Conservation (phyloP, 2,888 invertebrate species). For the Zeuzera pyrina region DNA sequence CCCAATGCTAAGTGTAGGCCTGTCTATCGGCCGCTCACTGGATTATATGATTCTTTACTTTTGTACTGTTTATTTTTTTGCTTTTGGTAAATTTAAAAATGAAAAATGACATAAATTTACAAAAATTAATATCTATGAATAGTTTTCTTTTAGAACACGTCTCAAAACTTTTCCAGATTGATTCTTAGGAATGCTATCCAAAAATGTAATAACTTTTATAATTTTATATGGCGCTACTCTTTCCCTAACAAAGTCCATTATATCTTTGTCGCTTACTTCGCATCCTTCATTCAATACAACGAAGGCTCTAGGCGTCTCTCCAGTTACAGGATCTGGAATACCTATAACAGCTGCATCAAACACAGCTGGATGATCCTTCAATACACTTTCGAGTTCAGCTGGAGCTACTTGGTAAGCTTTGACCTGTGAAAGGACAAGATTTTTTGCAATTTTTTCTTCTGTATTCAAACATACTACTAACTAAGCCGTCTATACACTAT, state of each 20-base stretch:
- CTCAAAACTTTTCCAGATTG: constrained; percentile 85
- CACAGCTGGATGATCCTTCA: constrained; percentile 81
- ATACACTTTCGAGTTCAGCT: constrained; percentile 85
- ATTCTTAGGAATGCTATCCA: constrained; percentile 82
- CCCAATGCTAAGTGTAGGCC: too few species aligned
- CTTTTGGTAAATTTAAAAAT: too few species aligned
- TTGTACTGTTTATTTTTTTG: too few species aligned
- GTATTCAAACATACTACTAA: too few species aligned
- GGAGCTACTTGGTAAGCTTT: constrained; percentile 87
- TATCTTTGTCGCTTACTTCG: constrained; percentile 62
- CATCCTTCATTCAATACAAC: constrained; percentile 70
- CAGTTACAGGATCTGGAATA: constrained; percentile 76
- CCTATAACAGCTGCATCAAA: constrained; percentile 89
- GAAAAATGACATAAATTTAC: too few species aligned
- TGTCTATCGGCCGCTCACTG: too few species aligned
- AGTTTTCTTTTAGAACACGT: constrained; percentile 57
- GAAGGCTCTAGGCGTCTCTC: constrained; percentile 85
- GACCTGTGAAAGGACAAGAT: constrained; percentile 68
- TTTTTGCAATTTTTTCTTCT: too few species aligned
- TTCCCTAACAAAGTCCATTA: constrained; percentile 75
- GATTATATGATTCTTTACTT: too few species aligned
- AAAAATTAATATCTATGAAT: too few species aligned
- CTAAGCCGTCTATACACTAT: too few species aligned
- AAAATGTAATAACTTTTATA: constrained; percentile 76
- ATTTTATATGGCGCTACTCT: constrained; percentile 85